Evolutionary conservation across 2,888 invertebrate species (phyloP), one percentile per base, ranked within the genome.

Genomic region (Plebejus anna): DNA sequence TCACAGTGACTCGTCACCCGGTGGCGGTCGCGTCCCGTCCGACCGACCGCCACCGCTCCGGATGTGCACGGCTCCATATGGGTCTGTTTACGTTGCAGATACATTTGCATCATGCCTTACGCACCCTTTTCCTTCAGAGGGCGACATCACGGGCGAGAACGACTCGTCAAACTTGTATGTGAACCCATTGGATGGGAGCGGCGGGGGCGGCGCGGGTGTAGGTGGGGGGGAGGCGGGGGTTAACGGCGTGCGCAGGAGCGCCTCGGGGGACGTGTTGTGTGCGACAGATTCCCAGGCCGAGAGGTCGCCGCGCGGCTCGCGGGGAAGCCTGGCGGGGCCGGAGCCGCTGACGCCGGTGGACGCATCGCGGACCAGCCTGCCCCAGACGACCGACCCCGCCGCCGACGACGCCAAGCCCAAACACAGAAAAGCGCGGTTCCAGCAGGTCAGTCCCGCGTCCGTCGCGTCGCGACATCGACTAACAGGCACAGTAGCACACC

Each of bases 41-140:
- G 78, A 79, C 78, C 81, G 79, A 83, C 83, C 80, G 86, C 84
- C 82, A 83, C 80, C 80, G 81, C 81, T 75, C 80, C 80, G 83
- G 85, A 85, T 82, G 84, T 86, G 86, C 87, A 87, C 86, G 86
- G 88, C 88, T 92, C 92, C 90, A 92, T 89, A 86, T 91, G 86
- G 88, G 90, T 92, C 86, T 89, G 90, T 94, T 93, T 93, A 91
- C 94, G 96, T 98, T 94, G 97, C 98, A 86, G 98, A 98, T 93
- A 98, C 98, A 82, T 99, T 98, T 94, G 98, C 98, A 91, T 98
- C 98, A 94, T 98, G 98, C 95, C 97, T 98, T 94, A 98, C 98
- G 86, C 98, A 98, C 95, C 98, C 98, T 86, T 98, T 97, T 94
- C 96, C 97, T 91, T 98, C 98, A 85, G 97, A 97, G 94, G 96